These are phyloP conservation scores for Orchestia grillus DNA, from an alignment of 1,140 invertebrate genomes.

Conservation along the genomic window DNA sequence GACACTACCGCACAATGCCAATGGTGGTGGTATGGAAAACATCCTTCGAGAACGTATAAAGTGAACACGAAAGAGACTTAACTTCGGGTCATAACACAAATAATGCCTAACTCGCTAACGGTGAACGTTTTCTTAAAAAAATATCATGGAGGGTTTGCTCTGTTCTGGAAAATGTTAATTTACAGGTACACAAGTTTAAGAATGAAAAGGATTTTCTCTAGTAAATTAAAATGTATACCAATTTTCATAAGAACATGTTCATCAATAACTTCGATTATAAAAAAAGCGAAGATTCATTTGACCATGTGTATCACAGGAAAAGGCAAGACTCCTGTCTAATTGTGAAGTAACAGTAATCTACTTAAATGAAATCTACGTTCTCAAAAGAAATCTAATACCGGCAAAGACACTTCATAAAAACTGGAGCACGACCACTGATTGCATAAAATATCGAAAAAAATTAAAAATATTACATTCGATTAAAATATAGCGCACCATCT, in stretches of 20 bases:
- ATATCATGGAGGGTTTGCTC: no score
- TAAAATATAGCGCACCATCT: not conserved
- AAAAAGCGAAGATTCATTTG: not conserved
- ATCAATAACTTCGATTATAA: not conserved
- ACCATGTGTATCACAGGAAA: not conserved
- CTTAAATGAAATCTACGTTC: not conserved
- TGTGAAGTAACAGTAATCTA: not conserved
- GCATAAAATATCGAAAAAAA: not conserved
- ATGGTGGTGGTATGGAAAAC: no score
- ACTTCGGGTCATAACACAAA: not conserved
- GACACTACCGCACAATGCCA: no score
- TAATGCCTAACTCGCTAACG: not conserved
- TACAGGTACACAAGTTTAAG: not conserved
- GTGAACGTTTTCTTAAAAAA: not conserved
- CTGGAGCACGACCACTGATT: not conserved
- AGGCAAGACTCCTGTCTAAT: not conserved
- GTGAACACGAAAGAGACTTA: not conserved
- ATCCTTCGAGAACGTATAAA: no score
- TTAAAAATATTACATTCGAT: not conserved
- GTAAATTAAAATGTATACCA: not conserved
- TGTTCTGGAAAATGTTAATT: not conserved
- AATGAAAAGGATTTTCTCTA: not conserved
- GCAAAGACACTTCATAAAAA: not conserved
- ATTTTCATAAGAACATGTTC: not conserved
- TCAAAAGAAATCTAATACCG: not conserved